Base-by-base conservation (phyloP, 2,797 vertebrate genomes). In the Brachyrhaphis roseni region DNA sequence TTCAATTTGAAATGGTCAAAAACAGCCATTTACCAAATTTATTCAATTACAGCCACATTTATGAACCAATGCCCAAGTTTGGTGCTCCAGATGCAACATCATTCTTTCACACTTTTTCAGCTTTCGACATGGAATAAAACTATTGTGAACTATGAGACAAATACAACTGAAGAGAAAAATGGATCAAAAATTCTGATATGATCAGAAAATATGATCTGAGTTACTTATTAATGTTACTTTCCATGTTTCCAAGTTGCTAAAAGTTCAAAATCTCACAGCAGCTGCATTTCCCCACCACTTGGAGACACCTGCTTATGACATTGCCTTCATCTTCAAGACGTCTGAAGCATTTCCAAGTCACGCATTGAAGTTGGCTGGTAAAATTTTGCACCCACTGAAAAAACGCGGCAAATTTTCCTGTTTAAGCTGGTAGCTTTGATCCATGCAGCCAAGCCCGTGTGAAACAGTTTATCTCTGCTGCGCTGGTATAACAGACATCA, bases 381-480 rank as follows among this genome's bases (percentile, higher is more conserved):
- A 2, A 78, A 76, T 57, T 47, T 49, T 64, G 73, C 39, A 82
- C 78, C 77, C 64, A n/a, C 53, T 81, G 47, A 26, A 47, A 74
- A 28, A 78, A 74, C 72, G 28, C 26, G 74, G 78, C 45, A 76
- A 62, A 31, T 23, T 78, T 82, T 82, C 81, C 72, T 20, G n/a
- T 87, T n/a, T 39, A 71, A 82, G 72, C 64, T 51, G 31, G 74
- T n/a, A n/a, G 49, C 45, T 64, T 43, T 75, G 78, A 78, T 68
- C 78, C 77, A 39, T 75, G 64, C 68, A 79, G 46, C 72, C 18
- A 57, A 34, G 78, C 55, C 66, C 4, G 74, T 82, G 87, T 76
- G 88, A 90, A 87, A 84, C 70, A 34, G 79, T 85, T 90, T 83
- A 89, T 90, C 86, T 90, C 79, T 34, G 45, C 86, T 45, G 85